phyloP scores from a whole-genome alignment of 1,140 invertebrate genomes.

The Magallana angulata region DNA sequence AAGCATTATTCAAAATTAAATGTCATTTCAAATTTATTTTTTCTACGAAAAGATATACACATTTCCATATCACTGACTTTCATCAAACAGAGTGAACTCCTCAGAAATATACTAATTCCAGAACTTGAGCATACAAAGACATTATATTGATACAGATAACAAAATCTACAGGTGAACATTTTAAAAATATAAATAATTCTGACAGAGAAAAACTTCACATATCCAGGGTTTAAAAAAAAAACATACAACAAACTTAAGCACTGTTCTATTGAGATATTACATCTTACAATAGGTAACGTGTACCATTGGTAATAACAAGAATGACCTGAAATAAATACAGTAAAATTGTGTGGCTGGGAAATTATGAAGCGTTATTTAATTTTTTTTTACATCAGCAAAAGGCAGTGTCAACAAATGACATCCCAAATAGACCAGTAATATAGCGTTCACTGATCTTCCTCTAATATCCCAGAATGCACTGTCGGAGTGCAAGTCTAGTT shows the following conservation, averaged over 20 bases:
- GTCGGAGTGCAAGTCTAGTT: background rate
- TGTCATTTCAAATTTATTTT: no score
- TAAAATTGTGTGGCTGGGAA: conserved; percentile 7
- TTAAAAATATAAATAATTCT: no score
- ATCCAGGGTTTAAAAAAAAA: background rate
- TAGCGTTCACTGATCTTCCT: background rate
- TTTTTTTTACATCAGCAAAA: background rate
- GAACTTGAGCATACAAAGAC: no score
- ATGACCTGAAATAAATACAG: conserved; percentile 14
- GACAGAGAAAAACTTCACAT: no score
- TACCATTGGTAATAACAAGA: background rate
- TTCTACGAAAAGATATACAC: no score
- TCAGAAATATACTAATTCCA: no score
- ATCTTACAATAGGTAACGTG: background rate
- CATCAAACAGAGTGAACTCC: no score
- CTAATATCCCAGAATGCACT: background rate
- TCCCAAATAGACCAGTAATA: conserved; percentile 8
- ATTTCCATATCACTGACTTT: no score
- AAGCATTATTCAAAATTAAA: no score
- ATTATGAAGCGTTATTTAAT: background rate
- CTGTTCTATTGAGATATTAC: background rate
- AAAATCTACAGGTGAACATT: no score
- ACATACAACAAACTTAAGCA: conserved; percentile 4
- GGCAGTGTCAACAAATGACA: conserved; percentile 17
- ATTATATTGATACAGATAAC: no score